Base-by-base conservation (phyloP, 2,888 invertebrate species). In the Amorpha juglandis region DNA sequence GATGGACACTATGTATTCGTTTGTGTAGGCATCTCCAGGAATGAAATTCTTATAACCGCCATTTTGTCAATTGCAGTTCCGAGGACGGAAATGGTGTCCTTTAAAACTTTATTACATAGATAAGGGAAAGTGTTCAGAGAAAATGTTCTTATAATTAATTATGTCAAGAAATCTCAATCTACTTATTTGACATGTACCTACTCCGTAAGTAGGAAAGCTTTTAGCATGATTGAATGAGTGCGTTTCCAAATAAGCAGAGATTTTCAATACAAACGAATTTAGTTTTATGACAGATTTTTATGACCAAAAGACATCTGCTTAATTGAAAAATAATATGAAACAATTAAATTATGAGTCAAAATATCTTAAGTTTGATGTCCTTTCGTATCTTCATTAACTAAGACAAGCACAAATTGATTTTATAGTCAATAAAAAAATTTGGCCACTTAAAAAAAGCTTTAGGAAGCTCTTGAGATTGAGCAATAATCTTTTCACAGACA, bases 1-100 rank as follows among this genome's bases (percentile, higher is more conserved):
- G 87, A 87, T 80, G 85, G 86, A 85, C 82, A 86, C 88, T 88
- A 89, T 83, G 83, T 85, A 80, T 75, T 80, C 79, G 76, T 63
- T 33, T 65, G 55, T 48, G 47, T 62, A 27, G 2, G 2, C 4
- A 62, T 55, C 66, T 73, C 71, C 70, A 71, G 67, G 69, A 71
- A 70, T 71, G 79, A 76, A 79, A 76, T 72, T 19, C 27, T 27
- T 58, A 76, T 77, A 80, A 82, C 78, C 76, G 73, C 76, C 74
- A 74, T 77, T 70, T 72, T 73, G 77, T 79, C 76, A 76, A 81
- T 80, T 84, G 86, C 83, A 81, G 81, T 78, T 78, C 76, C 62
- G 70, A 87, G 91, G 92, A 91, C 91, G 92, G 92, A 91, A 79
- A 77, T 78, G 70, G 72, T 88, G 88, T 89, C 89, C 89, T 87